Conservation (phyloP, 2,888 invertebrate genomes). For the Leptopilina syphax region DNA sequence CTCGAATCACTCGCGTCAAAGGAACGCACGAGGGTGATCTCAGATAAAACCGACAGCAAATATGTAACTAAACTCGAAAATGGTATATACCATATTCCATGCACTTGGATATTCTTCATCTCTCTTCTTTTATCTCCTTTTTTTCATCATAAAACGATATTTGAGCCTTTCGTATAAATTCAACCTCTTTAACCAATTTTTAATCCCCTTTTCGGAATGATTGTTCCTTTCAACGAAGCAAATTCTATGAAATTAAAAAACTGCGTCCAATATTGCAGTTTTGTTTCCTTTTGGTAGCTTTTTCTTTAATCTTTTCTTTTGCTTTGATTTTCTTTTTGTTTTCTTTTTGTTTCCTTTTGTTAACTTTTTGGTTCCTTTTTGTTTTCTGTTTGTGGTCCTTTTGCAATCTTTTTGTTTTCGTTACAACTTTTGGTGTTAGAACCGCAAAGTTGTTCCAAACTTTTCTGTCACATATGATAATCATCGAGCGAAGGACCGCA, state of each 20-base stretch:
- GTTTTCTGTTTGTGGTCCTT: too few relatives aligned
- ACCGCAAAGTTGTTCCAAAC: too few relatives aligned
- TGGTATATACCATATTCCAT: conserved; percentile 39
- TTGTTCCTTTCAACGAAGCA: too few relatives aligned
- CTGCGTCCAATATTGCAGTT: too few relatives aligned
- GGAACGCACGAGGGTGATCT: conserved; percentile 63
- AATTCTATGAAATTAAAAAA: conserved; percentile 56
- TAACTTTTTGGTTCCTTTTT: too few relatives aligned
- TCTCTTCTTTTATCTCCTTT: conserved; percentile 43
- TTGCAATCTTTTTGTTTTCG: too few relatives aligned
- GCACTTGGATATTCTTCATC: conserved; percentile 39
- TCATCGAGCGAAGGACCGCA: conserved; percentile 46
- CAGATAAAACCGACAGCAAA: conserved; percentile 65
- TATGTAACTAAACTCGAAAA: conserved; percentile 55
- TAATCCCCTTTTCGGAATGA: too few relatives aligned
- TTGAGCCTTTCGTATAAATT: neutral
- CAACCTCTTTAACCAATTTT: neutral
- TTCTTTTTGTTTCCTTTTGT: too few relatives aligned
- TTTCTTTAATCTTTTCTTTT: too few relatives aligned
- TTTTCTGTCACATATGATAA: conserved; percentile 61
- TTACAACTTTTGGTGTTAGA: too few relatives aligned
- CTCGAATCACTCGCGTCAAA: conserved; percentile 59
- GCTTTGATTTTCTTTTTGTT: too few relatives aligned
- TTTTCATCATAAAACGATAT: conserved; percentile 45
- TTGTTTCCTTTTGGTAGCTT: too few relatives aligned